A percentile compares a stretch with the other conserved stretches of the same genome.
These are phyloP conservation scores for Catagonus wagneri DNA, from an alignment of 2,113 vertebrate genomes.

Conservation along the genomic window DNA sequence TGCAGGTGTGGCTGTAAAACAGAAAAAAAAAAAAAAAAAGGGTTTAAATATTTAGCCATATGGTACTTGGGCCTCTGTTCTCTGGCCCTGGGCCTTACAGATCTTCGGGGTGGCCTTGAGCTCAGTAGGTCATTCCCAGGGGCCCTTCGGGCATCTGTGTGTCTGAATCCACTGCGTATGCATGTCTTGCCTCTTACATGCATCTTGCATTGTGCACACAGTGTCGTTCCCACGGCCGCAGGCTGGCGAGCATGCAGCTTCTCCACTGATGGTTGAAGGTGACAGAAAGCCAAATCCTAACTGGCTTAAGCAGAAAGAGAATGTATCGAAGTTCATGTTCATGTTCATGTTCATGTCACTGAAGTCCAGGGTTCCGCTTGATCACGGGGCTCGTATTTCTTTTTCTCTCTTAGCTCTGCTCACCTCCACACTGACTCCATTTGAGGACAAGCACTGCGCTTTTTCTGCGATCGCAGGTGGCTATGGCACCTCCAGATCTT, in stretches of 20 bases:
- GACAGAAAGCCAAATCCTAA: neutral
- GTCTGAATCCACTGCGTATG: neutral
- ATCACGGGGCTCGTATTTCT: neutral
- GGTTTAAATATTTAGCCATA: neutral
- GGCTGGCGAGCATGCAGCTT: neutral
- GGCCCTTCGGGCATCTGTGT: neutral
- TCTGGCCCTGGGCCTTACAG: neutral
- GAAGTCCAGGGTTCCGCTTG: neutral
- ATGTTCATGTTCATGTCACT: neutral
- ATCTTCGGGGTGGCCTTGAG: neutral
- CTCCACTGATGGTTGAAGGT: neutral
- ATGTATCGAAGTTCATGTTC: too few relatives aligned
- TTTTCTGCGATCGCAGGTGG: neutral
- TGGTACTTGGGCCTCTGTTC: neutral
- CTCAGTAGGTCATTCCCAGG: neutral
- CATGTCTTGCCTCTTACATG: neutral
- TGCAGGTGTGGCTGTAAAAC: too few relatives aligned
- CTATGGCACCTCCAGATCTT: neutral
- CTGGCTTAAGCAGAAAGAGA: neutral
- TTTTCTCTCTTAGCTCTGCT: neutral
- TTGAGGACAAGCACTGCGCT: neutral
- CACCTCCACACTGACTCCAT: neutral
- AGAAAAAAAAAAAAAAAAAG: too few relatives aligned
- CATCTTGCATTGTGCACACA: rapidly evolving
- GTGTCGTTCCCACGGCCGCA: neutral